phyloP scores from a whole-genome alignment of 2,113 vertebrate genomes.

The Neomonachus schauinslandi region DNA sequence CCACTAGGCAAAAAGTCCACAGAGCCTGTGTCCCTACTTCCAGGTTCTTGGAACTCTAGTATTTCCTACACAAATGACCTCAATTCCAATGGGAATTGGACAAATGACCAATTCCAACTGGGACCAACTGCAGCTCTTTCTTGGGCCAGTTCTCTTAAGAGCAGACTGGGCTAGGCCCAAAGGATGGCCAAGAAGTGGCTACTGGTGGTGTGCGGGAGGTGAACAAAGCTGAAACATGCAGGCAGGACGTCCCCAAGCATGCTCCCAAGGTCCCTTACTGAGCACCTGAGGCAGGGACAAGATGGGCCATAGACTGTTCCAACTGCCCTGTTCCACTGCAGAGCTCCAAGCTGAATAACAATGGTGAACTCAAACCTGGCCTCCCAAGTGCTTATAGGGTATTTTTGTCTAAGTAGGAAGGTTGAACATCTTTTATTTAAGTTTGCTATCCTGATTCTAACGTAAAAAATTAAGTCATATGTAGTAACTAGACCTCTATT shows the following conservation, averaged over 20 bases:
- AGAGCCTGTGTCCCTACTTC: not conserved
- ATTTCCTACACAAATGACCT: not conserved
- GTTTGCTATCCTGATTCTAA: not conserved
- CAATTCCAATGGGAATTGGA: no score
- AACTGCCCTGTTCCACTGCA: not conserved
- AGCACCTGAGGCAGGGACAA: not conserved
- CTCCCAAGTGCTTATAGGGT: not conserved
- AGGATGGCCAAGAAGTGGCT: not conserved
- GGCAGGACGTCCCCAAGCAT: not conserved
- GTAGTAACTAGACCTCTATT: not conserved
- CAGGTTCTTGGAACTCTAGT: not conserved
- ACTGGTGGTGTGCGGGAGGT: not conserved
- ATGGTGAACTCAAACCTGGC: not conserved
- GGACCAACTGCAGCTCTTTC: not conserved
- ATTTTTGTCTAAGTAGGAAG: not conserved
- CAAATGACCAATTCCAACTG: not conserved
- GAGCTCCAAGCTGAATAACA: not conserved
- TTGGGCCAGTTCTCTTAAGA: not conserved
- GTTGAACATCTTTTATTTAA: not conserved
- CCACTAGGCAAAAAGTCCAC: not conserved
- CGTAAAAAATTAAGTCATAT: not conserved
- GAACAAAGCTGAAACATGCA: not conserved
- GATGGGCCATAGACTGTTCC: rapidly evolving
- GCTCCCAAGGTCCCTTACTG: not conserved
- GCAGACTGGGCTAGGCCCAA: not conserved